These are phyloP conservation scores for Psilopsiagon aurifrons DNA, from an alignment of 2,113 vertebrate species.

Conservation along the genomic window DNA sequence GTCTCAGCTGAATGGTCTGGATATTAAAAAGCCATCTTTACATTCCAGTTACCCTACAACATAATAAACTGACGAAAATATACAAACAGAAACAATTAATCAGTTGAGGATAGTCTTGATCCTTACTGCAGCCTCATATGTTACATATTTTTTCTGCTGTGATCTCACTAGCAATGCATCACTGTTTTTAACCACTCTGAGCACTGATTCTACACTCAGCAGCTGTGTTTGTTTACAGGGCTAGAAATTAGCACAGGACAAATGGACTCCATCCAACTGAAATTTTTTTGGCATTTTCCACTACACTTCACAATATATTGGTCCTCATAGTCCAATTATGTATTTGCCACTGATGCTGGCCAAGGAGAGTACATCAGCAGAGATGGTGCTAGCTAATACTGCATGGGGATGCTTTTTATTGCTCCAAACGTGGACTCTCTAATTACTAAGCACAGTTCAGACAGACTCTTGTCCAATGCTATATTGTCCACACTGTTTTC, in stretches of 20 bases:
- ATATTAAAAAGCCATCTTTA: not conserved
- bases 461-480: not conserved
- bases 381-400: not conserved
- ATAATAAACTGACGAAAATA: slow-evolving; percentile 35
- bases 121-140: slow-evolving; percentile 17
- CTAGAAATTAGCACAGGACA: slow-evolving; percentile 74
- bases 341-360: slow-evolving; percentile 27
- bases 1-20: not conserved
- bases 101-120: slow-evolving; percentile 11
- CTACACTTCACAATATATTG: slow-evolving; percentile 71
- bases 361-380: slow-evolving; percentile 41
- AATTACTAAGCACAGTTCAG: not conserved
- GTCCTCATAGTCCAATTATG: slow-evolving; percentile 67
- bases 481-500: not conserved
- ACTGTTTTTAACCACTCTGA: slow-evolving; percentile 69
- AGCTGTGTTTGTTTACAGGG: slow-evolving; percentile 85
- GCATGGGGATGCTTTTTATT: not conserved
- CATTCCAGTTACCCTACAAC: not conserved
- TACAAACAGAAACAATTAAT: slow-evolving; percentile 49
- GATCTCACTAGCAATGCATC: slow-evolving; percentile 69
- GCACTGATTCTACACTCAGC: slow-evolving; percentile 68
- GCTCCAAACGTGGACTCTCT: not conserved
- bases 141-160: slow-evolving; percentile 57
- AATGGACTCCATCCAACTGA: slow-evolving; percentile 68
- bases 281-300: slow-evolving; percentile 63